phyloP scores from a whole-genome alignment of 2,113 vertebrate genomes.

The Larimichthys polyactis region DNA sequence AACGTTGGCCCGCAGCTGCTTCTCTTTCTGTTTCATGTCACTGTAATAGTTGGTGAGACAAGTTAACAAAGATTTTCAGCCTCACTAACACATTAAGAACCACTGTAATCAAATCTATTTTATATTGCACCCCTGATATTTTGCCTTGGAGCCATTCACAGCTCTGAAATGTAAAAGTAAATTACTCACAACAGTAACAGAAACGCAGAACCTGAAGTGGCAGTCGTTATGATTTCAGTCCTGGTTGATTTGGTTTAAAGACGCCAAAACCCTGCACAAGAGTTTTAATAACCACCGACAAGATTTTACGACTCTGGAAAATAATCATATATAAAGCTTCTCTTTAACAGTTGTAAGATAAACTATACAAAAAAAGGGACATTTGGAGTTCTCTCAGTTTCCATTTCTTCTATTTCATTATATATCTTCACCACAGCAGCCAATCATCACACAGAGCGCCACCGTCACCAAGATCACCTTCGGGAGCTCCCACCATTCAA shows the following conservation, averaged over 20 bases:
- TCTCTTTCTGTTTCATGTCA: conserved; percentile 1
- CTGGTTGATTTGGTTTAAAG: no score
- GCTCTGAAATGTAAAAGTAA: no score
- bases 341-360: no score
- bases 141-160: not conserved
- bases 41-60: not conserved
- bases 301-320: no score
- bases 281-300: no score
- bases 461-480: conserved; percentile 96
- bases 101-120: not conserved
- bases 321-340: no score
- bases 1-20: not conserved
- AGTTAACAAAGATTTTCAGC: not conserved
- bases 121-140: not conserved
- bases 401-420: not conserved
- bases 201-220: not conserved
- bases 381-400: not conserved
- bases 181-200: no score
- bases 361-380: not conserved
- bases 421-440: conserved; percentile 81
- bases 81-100: not conserved
- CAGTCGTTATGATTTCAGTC: no score
- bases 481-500: conserved; percentile 84
- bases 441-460: conserved; percentile 94
- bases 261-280: no score